A percentile compares a stretch with the other conserved stretches of the same genome.
These are phyloP conservation scores for Eidolon dupreanum DNA, from an alignment of 2,797 vertebrate genomes.

Conservation along the genomic window DNA sequence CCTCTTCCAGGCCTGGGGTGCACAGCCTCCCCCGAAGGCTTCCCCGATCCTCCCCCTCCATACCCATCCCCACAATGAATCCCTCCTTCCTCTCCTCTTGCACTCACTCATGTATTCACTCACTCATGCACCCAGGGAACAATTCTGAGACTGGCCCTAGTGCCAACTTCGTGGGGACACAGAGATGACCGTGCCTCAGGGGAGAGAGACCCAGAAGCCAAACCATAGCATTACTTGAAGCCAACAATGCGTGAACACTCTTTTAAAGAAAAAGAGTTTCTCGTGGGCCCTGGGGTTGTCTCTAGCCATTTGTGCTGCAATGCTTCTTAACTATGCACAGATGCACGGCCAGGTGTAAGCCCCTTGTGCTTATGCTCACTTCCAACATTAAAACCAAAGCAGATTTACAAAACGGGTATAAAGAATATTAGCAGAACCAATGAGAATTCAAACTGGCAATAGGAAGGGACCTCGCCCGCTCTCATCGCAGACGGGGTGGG, in stretches of 20 bases:
- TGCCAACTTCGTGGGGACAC: background rate
- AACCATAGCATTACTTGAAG: background rate
- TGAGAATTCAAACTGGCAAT: background rate
- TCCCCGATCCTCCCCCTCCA: background rate
- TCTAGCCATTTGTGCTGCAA: background rate
- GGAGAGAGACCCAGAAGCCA: background rate
- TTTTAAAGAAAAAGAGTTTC: background rate
- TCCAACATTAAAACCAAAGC: background rate
- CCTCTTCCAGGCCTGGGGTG: background rate
- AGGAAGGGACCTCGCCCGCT: background rate
- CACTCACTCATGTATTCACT: background rate
- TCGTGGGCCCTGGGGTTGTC: background rate
- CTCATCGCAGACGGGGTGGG: background rate
- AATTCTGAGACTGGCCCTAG: background rate
- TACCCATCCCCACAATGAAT: too few species aligned
- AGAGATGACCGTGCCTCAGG: background rate
- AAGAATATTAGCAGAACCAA: background rate
- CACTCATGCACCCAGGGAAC: background rate
- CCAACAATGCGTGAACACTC: accelerated
- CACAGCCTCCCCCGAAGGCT: background rate
- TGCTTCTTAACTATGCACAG: background rate
- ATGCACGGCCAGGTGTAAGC: background rate
- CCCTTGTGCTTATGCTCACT: background rate
- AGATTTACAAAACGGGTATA: background rate
- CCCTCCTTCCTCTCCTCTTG: too few species aligned